Base-by-base conservation (phyloP, 1,140 invertebrate genomes). In the Trichonephila clavipes region DNA sequence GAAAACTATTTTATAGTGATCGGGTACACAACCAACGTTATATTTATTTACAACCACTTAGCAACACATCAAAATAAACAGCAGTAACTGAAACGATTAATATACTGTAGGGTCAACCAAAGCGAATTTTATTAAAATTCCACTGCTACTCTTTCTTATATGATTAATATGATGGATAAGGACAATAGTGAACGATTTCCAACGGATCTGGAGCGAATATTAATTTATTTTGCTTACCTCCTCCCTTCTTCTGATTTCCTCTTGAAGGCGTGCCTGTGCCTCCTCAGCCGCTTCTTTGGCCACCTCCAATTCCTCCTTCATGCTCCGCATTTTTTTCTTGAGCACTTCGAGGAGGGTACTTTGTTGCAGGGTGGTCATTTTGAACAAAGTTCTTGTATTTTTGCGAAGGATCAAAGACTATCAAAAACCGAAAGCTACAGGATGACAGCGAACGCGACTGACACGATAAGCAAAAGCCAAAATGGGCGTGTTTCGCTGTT, bases 301-400 rank as follows among this genome's bases (percentile, higher is more conserved):
- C 96, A 98, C 98, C 96, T 99, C 99, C 97, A 98, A 98, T 97
- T 99, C 99, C 96, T 99, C 98, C 96, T 99, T 99, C 94, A 99
- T 98, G 96, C 98, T 98, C 95, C 98, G 97, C 99, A 99, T 99
- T 97, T 99, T 99, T 97, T 99, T 99, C 97, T 99, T 99, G 95
- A 99, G 97, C 95, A 99, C 98, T 96, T 99, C 98, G 95, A 99
- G 97, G 94, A 99, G 97, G 95, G 97, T 86, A 58, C 95, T 94
- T 94, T 95, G 95, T 77, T 94, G 94, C 24, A 94, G 66, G 40
- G 72, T 92, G n/a, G 94, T 89, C 94, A 94, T 94, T 82, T 94
- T 94, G 59, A 19, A n/a, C 19, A 28, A 69, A 58, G 40, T 90
- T 24, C 69, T 12, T 21, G 18, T 24, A 61, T 8, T 10, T 88